Evolutionary conservation across 2,113 vertebrate genomes (phyloP), one percentile per base, ranked within the genome.

Genomic region (Limanda limanda): DNA sequence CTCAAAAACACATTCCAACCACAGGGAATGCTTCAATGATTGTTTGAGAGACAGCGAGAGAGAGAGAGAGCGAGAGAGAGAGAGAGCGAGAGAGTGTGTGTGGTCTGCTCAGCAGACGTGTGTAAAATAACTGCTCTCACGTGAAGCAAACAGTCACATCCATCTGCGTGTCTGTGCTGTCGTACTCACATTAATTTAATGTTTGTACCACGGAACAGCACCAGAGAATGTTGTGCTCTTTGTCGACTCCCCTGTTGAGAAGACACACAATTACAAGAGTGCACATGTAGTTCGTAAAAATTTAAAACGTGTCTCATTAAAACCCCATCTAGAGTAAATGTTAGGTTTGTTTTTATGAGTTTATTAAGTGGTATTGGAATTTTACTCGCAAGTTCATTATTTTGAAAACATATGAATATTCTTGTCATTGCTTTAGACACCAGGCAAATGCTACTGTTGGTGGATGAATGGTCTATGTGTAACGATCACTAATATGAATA

Each of bases 1-100:
- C 58, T 77, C 72, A 71, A 81, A 83, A 87, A 88, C 86, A 86
- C 88, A 90, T 89, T 91, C 90, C 87, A 84, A 40, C 84, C 88
- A 63, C 82, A 68, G 73, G 83, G 79, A 89, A 85, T 70, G 77
- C 83, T 56, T 82, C 72, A 76, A 51, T 87, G 82, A 87, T 83
- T 79, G 86, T 89, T 66, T 87, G 79, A 47, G 83, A 68, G 70
- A 59, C 40, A 40, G 35, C 9, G 75, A 77, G 74, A 54, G 31
- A 11, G 74, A 60, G 65, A 61, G 82, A 58, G 85, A 73, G 25
- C 2, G 25, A 71, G 79, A 47, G 83, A 68, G 70, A 59, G 76
- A 56, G 67, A 77, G 31, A 37, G 59, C 67, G 71, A 70, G 67
- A 58, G 74, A 72, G n/a, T 62, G 84, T 88, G 89, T 86, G 88